Conservation (phyloP, 2,888 invertebrate genomes). For the Pseudococcus viburni region DNA sequence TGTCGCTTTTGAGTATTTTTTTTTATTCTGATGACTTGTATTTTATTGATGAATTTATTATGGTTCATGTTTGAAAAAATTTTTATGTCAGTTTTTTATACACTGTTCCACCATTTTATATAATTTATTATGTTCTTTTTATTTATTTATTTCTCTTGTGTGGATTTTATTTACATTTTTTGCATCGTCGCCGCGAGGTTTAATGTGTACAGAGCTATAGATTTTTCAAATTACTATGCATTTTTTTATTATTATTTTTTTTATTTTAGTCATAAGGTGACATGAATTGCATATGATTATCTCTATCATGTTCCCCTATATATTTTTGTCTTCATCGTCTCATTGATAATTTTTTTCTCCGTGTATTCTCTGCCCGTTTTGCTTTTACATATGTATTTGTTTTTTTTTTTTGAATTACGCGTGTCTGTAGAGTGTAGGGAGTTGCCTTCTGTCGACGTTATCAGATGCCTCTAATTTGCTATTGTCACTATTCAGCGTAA, state of each 20-base stretch:
- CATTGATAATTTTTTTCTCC: constrained; percentile 23
- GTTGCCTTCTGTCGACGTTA: not conserved
- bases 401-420: constrained; percentile 28
- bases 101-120: constrained; percentile 28
- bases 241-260: constrained; percentile 41
- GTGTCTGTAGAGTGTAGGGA: not conserved
- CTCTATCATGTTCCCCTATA: not conserved
- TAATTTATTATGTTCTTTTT: constrained; percentile 57
- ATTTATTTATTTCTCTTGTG: constrained; percentile 45
- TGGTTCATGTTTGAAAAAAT: constrained; percentile 33
- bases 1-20: constrained; percentile 45
- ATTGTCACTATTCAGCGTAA: constrained; percentile 27
- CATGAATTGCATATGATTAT: constrained; percentile 48
- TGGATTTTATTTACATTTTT: constrained; percentile 36
- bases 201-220: not conserved
- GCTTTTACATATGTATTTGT: constrained; percentile 25
- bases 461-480: constrained; percentile 2
- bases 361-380: not conserved
- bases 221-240: constrained; percentile 31
- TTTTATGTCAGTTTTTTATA: constrained; percentile 46
- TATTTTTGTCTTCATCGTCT: constrained; percentile 14
- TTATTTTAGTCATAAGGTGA: constrained; percentile 47
- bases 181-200: constrained; percentile 18
- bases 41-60: constrained; percentile 23
- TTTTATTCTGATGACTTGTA: constrained; percentile 25